phyloP scores from a whole-genome alignment of 2,888 invertebrate species.

The Axea sp. region DNA sequence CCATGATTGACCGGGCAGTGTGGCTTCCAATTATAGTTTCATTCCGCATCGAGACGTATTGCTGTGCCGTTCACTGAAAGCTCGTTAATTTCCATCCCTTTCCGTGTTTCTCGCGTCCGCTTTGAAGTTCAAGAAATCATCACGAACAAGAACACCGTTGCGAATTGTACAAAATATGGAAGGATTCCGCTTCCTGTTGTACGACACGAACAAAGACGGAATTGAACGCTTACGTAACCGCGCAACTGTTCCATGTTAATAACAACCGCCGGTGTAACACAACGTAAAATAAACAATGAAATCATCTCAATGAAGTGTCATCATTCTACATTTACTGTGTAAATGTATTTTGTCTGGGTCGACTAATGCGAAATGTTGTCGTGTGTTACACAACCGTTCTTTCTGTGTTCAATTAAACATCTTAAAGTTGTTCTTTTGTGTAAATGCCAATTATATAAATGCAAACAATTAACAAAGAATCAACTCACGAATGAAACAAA shows the following conservation, averaged over 20 bases:
- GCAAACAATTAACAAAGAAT: too few species aligned
- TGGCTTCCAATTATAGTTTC: conserved; percentile 70
- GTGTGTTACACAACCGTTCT: conserved; percentile 5
- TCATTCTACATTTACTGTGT: conserved; percentile 49
- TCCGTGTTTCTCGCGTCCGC: conserved; percentile 36
- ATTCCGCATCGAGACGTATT: conserved; percentile 35
- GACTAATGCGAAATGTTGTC: conserved; percentile 22
- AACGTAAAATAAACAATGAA: conserved; percentile 51
- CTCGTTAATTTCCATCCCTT: conserved; percentile 52
- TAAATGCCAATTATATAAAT: conserved; percentile 8
- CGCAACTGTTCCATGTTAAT: conserved; percentile 35
- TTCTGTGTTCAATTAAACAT: conserved; percentile 19
- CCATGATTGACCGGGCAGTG: conserved; percentile 70
- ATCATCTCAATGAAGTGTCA: conserved; percentile 47
- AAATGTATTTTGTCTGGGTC: conserved; percentile 28
- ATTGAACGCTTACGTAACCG: conserved; percentile 44
- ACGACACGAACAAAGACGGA: conserved; percentile 15
- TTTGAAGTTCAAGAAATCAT: conserved; percentile 61
- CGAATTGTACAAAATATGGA: conserved; percentile 26
- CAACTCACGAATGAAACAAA: too few species aligned
- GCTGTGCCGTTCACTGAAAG: conserved; percentile 25
- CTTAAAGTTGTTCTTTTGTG: neutral
- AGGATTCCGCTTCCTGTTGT: conserved; percentile 21
- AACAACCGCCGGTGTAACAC: conserved; percentile 13
- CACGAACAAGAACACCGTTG: conserved; percentile 37